Evolutionary conservation across 2,888 invertebrate genomes (phyloP).

Genomic region (Mythimna impura): DNA sequence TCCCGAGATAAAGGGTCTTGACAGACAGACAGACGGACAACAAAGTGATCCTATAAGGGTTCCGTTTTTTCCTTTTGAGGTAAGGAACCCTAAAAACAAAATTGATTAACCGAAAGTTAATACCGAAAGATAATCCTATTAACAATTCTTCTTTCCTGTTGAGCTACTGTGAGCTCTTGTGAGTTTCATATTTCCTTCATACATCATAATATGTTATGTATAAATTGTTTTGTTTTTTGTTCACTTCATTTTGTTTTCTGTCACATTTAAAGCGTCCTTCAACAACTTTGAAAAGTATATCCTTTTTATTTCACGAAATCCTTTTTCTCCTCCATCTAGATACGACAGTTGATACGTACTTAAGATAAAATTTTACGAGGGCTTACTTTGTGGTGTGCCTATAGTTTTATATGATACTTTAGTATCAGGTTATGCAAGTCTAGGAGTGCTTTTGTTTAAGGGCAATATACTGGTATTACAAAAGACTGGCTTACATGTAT

Average conservation of each 20-base stretch:
- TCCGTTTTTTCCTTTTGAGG: too few relatives aligned
- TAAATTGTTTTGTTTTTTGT: neutral
- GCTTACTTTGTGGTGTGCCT: slow-evolving; percentile 24
- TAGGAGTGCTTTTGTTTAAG: slow-evolving; percentile 65
- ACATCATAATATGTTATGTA: too few relatives aligned
- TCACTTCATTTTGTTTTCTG: neutral
- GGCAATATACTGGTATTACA: slow-evolving; percentile 55
- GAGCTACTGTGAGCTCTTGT: neutral
- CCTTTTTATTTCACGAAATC: slow-evolving; percentile 20
- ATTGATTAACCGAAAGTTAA: too few relatives aligned
- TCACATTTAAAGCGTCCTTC: neutral
- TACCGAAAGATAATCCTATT: neutral
- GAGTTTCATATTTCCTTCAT: neutral
- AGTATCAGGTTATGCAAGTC: slow-evolving; percentile 54
- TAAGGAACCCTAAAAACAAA: too few relatives aligned
- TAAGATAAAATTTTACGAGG: slow-evolving; percentile 34
- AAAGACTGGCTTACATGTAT: slow-evolving; percentile 51
- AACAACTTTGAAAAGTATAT: slow-evolving; percentile 14
- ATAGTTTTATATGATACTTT: slow-evolving; percentile 47
- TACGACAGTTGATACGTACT: slow-evolving; percentile 9
- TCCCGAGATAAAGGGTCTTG: too few relatives aligned
- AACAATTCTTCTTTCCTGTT: neutral
- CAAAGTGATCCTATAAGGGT: too few relatives aligned
- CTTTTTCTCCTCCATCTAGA: slow-evolving; percentile 25
- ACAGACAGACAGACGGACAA: too few relatives aligned